Percentiles rank a stretch among this genome's conserved stretches.
Evolutionary conservation across 2,888 invertebrate genomes (phyloP).

Genomic region (Allacma fusca): DNA sequence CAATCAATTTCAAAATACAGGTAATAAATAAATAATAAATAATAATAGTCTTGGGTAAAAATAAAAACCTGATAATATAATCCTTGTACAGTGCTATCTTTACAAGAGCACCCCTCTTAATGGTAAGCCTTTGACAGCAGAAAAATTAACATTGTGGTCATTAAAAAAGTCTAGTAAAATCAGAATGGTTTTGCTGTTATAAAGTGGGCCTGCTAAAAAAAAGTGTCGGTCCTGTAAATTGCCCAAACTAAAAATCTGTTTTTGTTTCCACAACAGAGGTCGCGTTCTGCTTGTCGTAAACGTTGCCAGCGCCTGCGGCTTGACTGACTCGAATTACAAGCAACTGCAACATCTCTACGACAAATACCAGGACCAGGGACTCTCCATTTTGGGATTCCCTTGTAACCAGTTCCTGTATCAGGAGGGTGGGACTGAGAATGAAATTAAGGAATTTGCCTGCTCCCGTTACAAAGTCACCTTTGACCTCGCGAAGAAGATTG

Average conservation of each 20-base stretch:
- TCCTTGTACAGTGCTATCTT: too few species aligned
- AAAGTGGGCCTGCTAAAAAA: too few species aligned
- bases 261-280: too few species aligned
- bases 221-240: too few species aligned
- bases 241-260: too few species aligned
- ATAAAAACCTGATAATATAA: too few species aligned
- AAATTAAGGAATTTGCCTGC: constrained; percentile 72
- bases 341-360: constrained; percentile 56
- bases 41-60: neutral
- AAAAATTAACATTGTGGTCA: too few species aligned
- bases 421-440: constrained; percentile 76
- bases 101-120: too few species aligned
- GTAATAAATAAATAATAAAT: constrained; percentile 42
- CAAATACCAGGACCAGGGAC: constrained; percentile 56
- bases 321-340: constrained; percentile 57
- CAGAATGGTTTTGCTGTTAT: too few species aligned
- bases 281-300: constrained; percentile 83
- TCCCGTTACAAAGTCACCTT: constrained; percentile 67
- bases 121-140: too few species aligned
- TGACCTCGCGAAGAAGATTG: constrained; percentile 70
- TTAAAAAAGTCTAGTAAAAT: too few species aligned
- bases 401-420: constrained; percentile 62
- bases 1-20: constrained; percentile 56
- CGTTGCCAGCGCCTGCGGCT: constrained; percentile 75
- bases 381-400: constrained; percentile 56